phyloP scores from a whole-genome alignment of 2,113 vertebrate species.

The Nyctereutes procyonoides region DNA sequence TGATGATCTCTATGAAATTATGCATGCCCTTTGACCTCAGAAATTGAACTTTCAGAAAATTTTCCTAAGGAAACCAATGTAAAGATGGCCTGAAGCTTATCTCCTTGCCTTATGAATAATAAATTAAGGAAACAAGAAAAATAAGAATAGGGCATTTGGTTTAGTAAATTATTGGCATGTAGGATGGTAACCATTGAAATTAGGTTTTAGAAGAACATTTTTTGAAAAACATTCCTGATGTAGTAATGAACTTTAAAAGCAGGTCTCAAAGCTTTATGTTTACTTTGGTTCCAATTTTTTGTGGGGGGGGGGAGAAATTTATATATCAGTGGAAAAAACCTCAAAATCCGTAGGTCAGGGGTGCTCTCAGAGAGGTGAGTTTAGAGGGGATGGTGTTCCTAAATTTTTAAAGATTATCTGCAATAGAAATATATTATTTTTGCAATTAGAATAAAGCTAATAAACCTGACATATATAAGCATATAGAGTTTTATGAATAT shows the following conservation, averaged over 20 bases:
- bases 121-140: slow-evolving; percentile 11
- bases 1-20: not conserved
- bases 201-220: not conserved
- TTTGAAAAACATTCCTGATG: not conserved
- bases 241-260: not conserved
- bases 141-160: not conserved
- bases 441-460: slow-evolving; percentile 12
- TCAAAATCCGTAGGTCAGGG: not conserved
- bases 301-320: not conserved
- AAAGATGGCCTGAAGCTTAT: not conserved
- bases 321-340: not conserved
- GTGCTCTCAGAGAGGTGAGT: not conserved
- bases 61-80: not conserved
- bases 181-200: not conserved
- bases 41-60: slow-evolving; percentile 14
- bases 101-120: not conserved
- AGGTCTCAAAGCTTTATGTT: not conserved
- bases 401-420: not conserved
- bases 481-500: not conserved
- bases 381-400: not conserved
- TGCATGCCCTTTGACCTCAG: not conserved
- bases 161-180: not conserved
- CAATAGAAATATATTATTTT: not conserved
- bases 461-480: not conserved
- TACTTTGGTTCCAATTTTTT: not conserved